phyloP scores from a whole-genome alignment of 2,113 vertebrate genomes.

The Neolamprologus cancellatus region DNA sequence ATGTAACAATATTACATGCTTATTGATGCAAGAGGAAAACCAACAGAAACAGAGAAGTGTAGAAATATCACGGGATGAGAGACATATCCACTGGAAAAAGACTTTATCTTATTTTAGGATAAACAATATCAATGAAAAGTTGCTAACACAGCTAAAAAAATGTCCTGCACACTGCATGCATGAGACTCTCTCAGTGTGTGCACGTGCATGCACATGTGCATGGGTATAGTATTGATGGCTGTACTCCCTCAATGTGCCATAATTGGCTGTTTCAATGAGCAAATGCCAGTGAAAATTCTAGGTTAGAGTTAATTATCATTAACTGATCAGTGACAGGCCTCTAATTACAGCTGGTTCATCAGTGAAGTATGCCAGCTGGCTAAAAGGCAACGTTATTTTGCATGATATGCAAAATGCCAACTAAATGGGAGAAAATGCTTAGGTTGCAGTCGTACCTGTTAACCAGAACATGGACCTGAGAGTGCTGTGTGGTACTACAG shows the following conservation, averaged over 20 bases:
- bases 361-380: not conserved
- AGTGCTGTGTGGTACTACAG: not conserved
- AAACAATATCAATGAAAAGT: not conserved
- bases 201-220: not conserved
- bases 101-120: constrained; percentile 14
- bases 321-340: constrained; percentile 21
- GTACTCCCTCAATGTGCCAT: not conserved
- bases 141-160: not conserved
- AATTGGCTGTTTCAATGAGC: constrained; percentile 36
- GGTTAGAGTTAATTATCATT: constrained; percentile 46
- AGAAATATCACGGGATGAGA: not conserved
- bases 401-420: not conserved
- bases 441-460: not conserved
- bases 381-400: not conserved
- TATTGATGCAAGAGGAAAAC: not conserved
- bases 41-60: not conserved
- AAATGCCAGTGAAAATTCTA: constrained; percentile 35
- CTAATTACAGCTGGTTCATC: constrained; percentile 16
- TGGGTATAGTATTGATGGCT: not conserved
- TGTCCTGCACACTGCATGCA: not conserved
- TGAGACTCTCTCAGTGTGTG: not conserved
- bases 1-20: not conserved
- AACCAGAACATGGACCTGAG: not conserved
- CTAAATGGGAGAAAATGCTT: not conserved
- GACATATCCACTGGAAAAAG: not conserved